Evolutionary conservation across 2,888 invertebrate genomes (phyloP), one percentile per base, ranked within the genome.

Genomic region (Agriotes lineatus): DNA sequence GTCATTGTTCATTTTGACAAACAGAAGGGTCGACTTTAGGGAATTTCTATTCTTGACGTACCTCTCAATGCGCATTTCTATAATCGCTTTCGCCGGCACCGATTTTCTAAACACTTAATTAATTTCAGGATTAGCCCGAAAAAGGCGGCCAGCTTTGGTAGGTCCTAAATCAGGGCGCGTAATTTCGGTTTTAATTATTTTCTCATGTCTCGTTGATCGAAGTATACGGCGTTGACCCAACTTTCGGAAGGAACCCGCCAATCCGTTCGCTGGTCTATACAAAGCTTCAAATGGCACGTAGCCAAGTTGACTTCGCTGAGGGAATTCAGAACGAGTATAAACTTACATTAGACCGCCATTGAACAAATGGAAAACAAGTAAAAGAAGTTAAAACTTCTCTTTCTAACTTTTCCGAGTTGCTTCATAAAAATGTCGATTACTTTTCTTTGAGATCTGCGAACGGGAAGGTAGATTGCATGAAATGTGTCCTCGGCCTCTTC

Each of bases 291-390:
- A 62, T 67, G 62, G 62, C 61, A 67, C 39, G 35, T 54, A 45
- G 62, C 61, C 67, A 62, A 67, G 20, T 19, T 35, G 48, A 48
- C 44, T 58, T 65, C 58, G 59, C 19, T 57, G 42, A 45, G 61
- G 61, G 57, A 67, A 61, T 67, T 61, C 57, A 39, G 45, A 48
- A 25, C 48, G 61, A 44, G 48, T 61, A 67, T 67, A 62, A 67
- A 67, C 62, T 67, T 62, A 62, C 37, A 62, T 67, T 67, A 67
- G 61, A 22, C 44, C 56, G 35, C 45, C 56, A 44, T 61, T 67
- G 61, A 57, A 50, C 57, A 48, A 56, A 44, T 44, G 56, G 54
- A 54, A 48, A 60, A 60, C 58, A 60, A 60, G 45, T 44, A 60
- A 48, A 60, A 65, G 58, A 50, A 58, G 65, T 58, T 37, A 65